Base-by-base conservation (phyloP, 2,797 vertebrate genomes). In the Anguilla obscura region DNA sequence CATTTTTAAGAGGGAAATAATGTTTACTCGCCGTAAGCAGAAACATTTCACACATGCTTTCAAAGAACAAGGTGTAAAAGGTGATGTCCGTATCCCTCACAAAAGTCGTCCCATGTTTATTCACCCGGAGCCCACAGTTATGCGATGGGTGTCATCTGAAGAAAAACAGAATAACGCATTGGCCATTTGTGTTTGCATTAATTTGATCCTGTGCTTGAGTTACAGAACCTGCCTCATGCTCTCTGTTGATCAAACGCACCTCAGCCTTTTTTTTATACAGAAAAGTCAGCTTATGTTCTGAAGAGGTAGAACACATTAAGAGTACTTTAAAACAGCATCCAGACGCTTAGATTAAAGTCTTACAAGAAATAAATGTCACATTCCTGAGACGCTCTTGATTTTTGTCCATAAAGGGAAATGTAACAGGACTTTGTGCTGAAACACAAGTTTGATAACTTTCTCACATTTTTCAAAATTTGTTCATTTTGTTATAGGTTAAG, bases 201-300 rank as follows among this genome's bases (percentile, higher is more conserved):
- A 40, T 40, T 76, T 40, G 74, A 76, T 76, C 74, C 74, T 76
- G 74, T 7, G 30, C 33, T 76, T 76, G 74, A 76, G 30, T 76
- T 76, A 76, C 30, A 2, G 74, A 76, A 40, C 33, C 33, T 40
- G 74, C 36, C 40, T 76, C 33, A 40, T 40, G 74, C 74, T 36
- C 74, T 76, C 74, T 40, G 33, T 76, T 76, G 74, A 54, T 76
- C 16, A 58, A 66, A 66, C 58, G 18, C 80, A 18, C 40, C 30
- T 66, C 30, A 60, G 18, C 36, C 14, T 14, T 30, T 52, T 12
- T 66, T 87, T 48, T 60, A 58, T 58, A 18, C 86, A 63, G 40
- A 82, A 56, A 80, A 76, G 52, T 48, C 63, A 80, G 76, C 24
- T 45, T 87, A n/a, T 58, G 40, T 87, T 82, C 5, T 33, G 21